phyloP scores from a whole-genome alignment of 1,140 invertebrate species.

The Grapholita molesta region DNA sequence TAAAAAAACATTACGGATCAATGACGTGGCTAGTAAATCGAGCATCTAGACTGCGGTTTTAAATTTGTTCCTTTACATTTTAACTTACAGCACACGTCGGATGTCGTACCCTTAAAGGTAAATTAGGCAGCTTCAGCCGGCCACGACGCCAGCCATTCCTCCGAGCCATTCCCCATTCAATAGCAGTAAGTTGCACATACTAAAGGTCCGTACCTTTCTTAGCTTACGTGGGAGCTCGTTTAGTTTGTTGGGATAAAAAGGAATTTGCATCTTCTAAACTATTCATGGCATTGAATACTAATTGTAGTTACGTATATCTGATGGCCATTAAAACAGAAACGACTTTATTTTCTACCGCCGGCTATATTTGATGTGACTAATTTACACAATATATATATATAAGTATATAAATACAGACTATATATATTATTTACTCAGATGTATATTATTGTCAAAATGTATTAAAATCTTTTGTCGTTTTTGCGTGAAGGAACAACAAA shows the following conservation, averaged over 20 bases:
- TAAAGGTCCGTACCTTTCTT: slow-evolving; percentile 22
- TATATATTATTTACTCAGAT: too few species aligned
- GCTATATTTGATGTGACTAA: too few species aligned
- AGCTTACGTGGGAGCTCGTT: slow-evolving; percentile 6
- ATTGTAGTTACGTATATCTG: neutral
- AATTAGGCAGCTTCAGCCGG: slow-evolving; percentile 27
- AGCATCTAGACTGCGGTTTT: neutral
- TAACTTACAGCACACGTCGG: slow-evolving; percentile 6
- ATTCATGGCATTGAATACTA: neutral
- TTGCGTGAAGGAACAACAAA: too few species aligned
- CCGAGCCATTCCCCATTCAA: slow-evolving; percentile 21
- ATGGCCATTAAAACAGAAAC: neutral
- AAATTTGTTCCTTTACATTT: neutral
- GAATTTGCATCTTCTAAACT: neutral
- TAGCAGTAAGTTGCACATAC: slow-evolving; percentile 21
- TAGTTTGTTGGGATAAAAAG: slow-evolving; percentile 1
- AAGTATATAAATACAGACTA: too few species aligned
- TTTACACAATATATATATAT: too few species aligned
- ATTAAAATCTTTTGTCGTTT: too few species aligned
- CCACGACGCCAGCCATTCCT: slow-evolving; percentile 22
- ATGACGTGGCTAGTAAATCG: neutral
- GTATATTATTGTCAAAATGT: too few species aligned
- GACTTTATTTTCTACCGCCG: too few species aligned
- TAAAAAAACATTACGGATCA: too few species aligned
- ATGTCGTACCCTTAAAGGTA: slow-evolving; percentile 21